Conservation (phyloP, 2,797 vertebrate species). For the Threskiornis aethiopicus region DNA sequence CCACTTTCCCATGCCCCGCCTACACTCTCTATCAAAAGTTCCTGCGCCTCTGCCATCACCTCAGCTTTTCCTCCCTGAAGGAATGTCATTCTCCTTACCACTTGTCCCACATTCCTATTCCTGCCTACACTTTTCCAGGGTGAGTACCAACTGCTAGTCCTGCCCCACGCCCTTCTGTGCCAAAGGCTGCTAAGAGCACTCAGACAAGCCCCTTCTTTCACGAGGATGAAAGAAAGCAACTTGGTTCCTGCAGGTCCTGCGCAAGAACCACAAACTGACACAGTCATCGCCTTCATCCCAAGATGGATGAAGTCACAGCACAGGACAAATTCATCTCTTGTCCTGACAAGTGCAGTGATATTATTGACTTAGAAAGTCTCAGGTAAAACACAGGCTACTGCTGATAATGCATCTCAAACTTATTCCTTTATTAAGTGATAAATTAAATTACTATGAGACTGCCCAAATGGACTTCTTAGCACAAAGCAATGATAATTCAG, state of each 20-base stretch:
- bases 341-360: neutral
- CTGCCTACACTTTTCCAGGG: neutral
- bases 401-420: neutral
- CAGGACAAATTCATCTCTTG: neutral
- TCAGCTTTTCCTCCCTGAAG: neutral
- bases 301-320: neutral
- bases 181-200: neutral
- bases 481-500: neutral
- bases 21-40: neutral
- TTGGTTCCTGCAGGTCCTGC: neutral
- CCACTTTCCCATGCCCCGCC: neutral
- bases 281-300: neutral
- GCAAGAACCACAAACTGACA: neutral
- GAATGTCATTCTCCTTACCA: neutral
- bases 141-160: neutral
- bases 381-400: neutral
- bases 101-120: neutral
- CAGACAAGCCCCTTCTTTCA: neutral
- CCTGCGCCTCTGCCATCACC: neutral
- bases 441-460: neutral
- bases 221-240: neutral
- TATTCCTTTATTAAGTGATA: neutral
- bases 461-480: neutral
- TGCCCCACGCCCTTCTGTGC: rapidly evolving
- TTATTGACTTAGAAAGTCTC: neutral